Evolutionary conservation across 2,113 vertebrate genomes (phyloP).

Genomic region (Esox niger): DNA sequence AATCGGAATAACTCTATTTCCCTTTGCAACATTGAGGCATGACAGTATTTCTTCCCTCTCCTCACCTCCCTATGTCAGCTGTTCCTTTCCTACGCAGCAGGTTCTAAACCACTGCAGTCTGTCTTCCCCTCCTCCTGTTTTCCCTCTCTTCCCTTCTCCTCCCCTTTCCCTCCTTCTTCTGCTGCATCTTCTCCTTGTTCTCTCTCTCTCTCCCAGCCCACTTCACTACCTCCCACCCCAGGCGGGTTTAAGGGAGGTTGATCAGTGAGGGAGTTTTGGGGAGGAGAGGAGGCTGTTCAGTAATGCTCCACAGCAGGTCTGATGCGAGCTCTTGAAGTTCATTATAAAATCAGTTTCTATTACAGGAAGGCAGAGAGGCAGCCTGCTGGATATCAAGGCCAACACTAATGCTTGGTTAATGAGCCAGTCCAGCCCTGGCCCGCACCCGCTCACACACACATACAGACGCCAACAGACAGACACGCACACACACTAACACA

Average conservation of each 20-base stretch:
- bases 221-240: slow-evolving; percentile 14
- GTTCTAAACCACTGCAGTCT: neutral
- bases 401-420: slow-evolving; percentile 64
- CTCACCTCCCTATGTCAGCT: neutral
- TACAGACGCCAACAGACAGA: slow-evolving; percentile 35
- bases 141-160: neutral
- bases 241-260: slow-evolving; percentile 19
- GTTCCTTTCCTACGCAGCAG: neutral
- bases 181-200: neutral
- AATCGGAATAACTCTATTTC: too few species aligned
- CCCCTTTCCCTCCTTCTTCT: slow-evolving; percentile 7
- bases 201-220: neutral
- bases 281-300: slow-evolving; percentile 16
- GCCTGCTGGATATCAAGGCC: slow-evolving; percentile 57
- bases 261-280: slow-evolving; percentile 13
- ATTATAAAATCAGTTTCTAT: slow-evolving; percentile 69
- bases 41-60: neutral
- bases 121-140: neutral
- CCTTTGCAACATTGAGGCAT: neutral
- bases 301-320: slow-evolving; percentile 56
- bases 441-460: slow-evolving; percentile 24
- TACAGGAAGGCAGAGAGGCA: slow-evolving; percentile 50
- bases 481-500: slow-evolving; percentile 36
- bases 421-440: slow-evolving; percentile 54
- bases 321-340: slow-evolving; percentile 64